Percentiles rank a stretch among this genome's conserved stretches.
phyloP scores from a whole-genome alignment of 35 echinoderm and acorn worm species.

The Lytechinus pictus region DNA sequence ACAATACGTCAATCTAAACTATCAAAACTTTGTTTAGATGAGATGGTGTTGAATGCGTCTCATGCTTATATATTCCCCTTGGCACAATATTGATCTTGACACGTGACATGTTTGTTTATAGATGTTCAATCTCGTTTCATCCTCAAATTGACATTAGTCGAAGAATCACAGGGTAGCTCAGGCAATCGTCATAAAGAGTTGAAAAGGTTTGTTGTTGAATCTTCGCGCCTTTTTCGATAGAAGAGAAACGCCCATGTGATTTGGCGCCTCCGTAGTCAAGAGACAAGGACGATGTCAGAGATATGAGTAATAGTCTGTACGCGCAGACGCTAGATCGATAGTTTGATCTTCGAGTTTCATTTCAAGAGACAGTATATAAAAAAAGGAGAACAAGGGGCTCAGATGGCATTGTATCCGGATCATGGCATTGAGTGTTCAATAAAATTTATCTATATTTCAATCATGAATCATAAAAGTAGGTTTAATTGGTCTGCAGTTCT shows the following conservation, averaged over 20 bases:
- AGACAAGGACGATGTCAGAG: neutral
- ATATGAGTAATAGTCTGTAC: neutral
- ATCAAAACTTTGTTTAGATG: slow-evolving; percentile 12
- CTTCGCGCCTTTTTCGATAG: neutral
- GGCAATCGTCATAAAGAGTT: neutral
- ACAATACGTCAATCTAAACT: slow-evolving; percentile 11
- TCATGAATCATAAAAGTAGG: too few species aligned
- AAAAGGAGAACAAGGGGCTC: too few species aligned
- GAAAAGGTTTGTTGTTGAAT: neutral
- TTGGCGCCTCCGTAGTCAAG: neutral
- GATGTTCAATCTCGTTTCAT: neutral
- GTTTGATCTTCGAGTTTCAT: neutral
- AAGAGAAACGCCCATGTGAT: slow-evolving; percentile 9
- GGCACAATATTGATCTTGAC: slow-evolving; percentile 10
- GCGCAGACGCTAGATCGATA: neutral
- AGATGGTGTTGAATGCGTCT: neutral
- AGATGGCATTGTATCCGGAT: too few species aligned
- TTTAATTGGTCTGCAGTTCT: too few species aligned
- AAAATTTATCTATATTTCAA: too few species aligned
- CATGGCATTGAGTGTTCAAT: too few species aligned
- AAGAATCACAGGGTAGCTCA: neutral
- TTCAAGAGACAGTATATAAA: too few species aligned
- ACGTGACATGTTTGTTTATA: neutral
- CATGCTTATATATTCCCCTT: neutral
- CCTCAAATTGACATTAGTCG: neutral